A percentile compares a stretch with the other conserved stretches of the same genome.
These are phyloP conservation scores for Diacarnus erythraeanus DNA, from an alignment of 37 sponge, comb jelly and placozoan genomes.

Conservation along the genomic window DNA sequence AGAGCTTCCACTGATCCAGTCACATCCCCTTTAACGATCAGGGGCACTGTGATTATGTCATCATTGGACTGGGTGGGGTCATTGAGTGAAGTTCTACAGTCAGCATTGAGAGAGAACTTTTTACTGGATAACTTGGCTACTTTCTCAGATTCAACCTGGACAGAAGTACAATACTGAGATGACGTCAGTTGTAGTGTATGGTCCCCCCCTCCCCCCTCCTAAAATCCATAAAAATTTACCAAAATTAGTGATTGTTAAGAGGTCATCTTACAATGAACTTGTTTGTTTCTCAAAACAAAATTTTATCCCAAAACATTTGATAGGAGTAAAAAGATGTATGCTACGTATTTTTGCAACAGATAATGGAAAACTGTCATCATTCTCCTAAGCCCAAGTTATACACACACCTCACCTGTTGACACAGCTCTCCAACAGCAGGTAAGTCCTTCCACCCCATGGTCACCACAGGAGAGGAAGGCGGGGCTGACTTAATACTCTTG, in stretches of 20 bases:
- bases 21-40: constrained; percentile 70
- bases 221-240: too few relatives aligned
- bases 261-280: too few relatives aligned
- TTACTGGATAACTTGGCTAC: background rate
- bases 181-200: too few relatives aligned
- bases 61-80: background rate
- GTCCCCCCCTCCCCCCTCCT: too few relatives aligned
- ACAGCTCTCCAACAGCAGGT: constrained; percentile 67
- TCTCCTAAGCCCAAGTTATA: too few relatives aligned
- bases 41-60: background rate
- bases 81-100: background rate
- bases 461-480: constrained; percentile 74
- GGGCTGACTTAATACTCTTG: constrained; percentile 18
- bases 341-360: too few relatives aligned
- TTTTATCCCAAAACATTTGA: too few relatives aligned
- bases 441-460: constrained; percentile 73
- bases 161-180: background rate
- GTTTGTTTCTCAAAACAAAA: too few relatives aligned
- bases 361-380: too few relatives aligned
- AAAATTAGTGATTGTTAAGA: too few relatives aligned
- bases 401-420: constrained; percentile 50
- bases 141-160: constrained; percentile 3
- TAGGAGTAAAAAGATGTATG: too few relatives aligned
- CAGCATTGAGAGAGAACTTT: background rate
- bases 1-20: constrained; percentile 75